Base-by-base conservation (phyloP, 2,888 invertebrate genomes). In the Cabera pusaria region DNA sequence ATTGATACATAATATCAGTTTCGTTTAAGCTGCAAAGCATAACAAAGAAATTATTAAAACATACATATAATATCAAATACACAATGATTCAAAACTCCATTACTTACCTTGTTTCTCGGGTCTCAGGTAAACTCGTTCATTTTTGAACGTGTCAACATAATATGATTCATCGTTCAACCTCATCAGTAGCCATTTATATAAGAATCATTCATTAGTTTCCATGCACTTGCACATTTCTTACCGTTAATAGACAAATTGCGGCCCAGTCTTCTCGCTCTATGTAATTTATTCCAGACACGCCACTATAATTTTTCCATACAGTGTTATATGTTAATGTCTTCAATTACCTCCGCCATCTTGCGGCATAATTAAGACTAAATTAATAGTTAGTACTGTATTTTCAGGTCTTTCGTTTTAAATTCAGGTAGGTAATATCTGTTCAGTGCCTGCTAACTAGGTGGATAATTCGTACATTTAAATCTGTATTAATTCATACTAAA, bases 321-420 rank as follows among this genome's bases (percentile, higher is more conserved):
- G 36, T 44, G 42, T 46, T 46, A 37, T 49, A 50, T 53, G 50
- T 38, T 42, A 50, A 49, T 50, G 44, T 44, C 39, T 48, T 31
- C 48, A 50, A 53, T 50, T 49, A 48, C 44, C 31, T 29, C 40
- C 31, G 45, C 47, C 49, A 43, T 41, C 47, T 48, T 41, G 22
- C 9, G 20, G 9, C 41, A 35, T 42, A 50, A 53, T 55, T 52
- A 59, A 45, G 43, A 49, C 37, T 32, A 44, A 52, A 56, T 50
- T 41, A 47, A 56, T 44, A 57, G 52, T 45, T 48, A 56, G 29
- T 49, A 43, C 47, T 14, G 35, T 48, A 35, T 35, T 23, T 38
- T 44, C 33, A 45, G 45, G 31, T 38, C 31, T 44, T 40, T 44
- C 31, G 28, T 41, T 42, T 46, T 43, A 40, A 20, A 41, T 42